Percentiles rank a stretch among this genome's conserved stretches.
Evolutionary conservation across 2,888 invertebrate genomes (phyloP).

Genomic region (Euphydryas editha): DNA sequence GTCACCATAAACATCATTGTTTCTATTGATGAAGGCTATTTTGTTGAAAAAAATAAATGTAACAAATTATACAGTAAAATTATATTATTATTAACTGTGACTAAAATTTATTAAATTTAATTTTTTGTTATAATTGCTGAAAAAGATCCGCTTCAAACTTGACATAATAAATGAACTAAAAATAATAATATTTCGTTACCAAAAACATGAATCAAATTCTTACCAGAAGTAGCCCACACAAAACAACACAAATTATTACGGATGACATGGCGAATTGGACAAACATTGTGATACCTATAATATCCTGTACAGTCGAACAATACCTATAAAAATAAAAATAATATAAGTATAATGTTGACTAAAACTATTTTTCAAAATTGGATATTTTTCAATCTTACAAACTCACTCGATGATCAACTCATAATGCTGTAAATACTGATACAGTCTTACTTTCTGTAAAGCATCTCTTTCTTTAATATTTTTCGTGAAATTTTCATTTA

Average conservation of each 20-base stretch:
- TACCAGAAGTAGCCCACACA: conserved; percentile 62
- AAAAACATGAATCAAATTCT: conserved; percentile 18
- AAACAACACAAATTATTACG: conserved; percentile 61
- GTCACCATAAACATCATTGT: conserved; percentile 36
- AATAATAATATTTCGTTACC: neutral
- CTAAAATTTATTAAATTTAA: too few species aligned
- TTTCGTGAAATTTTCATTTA: conserved; percentile 36
- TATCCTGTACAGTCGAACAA: conserved; percentile 52
- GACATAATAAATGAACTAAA: neutral
- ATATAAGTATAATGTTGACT: neutral
- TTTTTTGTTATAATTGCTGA: too few species aligned
- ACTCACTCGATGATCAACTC: conserved; percentile 60
- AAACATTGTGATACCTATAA: conserved; percentile 59
- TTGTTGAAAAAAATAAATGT: neutral
- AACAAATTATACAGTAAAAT: neutral
- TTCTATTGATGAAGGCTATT: conserved; percentile 40
- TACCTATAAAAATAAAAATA: conserved; percentile 57
- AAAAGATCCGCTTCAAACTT: neutral
- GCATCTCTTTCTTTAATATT: conserved; percentile 39
- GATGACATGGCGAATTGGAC: conserved; percentile 63
- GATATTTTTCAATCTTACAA: neutral
- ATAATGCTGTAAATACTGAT: conserved; percentile 57
- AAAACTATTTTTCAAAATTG: conserved; percentile 3
- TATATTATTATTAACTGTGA: neutral
- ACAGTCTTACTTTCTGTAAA: conserved; percentile 43